Evolutionary conservation across 2,113 vertebrate genomes (phyloP), one percentile per base, ranked within the genome.

Genomic region (Prolemur simus): DNA sequence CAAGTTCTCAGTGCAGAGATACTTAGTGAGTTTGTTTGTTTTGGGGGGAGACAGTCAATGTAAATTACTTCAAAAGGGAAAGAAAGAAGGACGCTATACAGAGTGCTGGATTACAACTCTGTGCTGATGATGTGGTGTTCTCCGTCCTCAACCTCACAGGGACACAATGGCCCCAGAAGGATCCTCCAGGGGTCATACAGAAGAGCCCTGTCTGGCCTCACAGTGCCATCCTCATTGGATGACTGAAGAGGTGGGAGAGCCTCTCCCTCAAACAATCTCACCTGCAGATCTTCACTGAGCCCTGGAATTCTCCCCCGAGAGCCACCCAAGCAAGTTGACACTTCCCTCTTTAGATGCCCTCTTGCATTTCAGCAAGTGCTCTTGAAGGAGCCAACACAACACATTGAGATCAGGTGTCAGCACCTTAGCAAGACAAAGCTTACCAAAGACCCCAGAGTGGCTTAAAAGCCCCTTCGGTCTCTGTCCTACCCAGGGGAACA

Each of bases 371-470:
- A 56, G 9, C n/a, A 58, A 71, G 39, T 29, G 29, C 2, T 32
- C 60, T 37, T 56, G 0, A 49, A 12, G 15, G 21, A 23, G 25
- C 37, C 54, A 39, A 42, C 39, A 76, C 20, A 58, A 54, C 37
- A 45, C 45, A 64, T 0, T 21, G 56, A 8, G 34, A 18, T 42
- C 52, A 37, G 66, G 64, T 0, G 4, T 47, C 6, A 64, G 37
- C 17, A 6, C 27, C 54, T 37, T 15, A 18, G 17, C 74, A 82
- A 42, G 29, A 42, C 7, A 23, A 39, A 78, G 7, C n/a, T 82
- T 3, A 27, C 25, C 37, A 52, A 52, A 18, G 34, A 49, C 34
- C 13, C 6, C 8, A 2, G 0, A 0, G 0, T 69, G 39, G 18
- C 52, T n/a, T 45, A 10, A 95, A 83, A 74, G 54, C 7, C 29